Evolutionary conservation across 2,113 vertebrate genomes (phyloP).

Genomic region (Cromileptes altivelis): DNA sequence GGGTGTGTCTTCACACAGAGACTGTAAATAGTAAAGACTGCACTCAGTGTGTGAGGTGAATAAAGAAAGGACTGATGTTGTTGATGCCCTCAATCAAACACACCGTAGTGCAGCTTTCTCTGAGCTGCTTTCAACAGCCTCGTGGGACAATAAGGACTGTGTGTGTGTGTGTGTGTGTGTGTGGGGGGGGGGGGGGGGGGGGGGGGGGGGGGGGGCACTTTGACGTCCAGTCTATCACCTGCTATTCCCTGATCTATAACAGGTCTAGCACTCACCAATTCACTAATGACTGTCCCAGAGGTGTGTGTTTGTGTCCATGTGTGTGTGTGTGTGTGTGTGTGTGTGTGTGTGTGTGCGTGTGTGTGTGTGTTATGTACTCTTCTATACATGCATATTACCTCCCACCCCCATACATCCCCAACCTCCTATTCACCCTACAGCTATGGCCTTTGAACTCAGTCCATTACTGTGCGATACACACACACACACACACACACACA

Average conservation of each 20-base stretch:
- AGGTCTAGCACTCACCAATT: conserved; percentile 34
- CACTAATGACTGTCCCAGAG: conserved; percentile 49
- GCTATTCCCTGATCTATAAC: conserved; percentile 41
- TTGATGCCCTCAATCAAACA: conserved; percentile 25
- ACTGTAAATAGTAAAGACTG: neutral
- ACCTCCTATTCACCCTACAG: conserved; percentile 16
- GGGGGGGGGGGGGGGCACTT: neutral
- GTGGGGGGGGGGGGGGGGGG: fast-evolving
- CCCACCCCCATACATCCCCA: neutral
- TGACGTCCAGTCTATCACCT: conserved; percentile 62
- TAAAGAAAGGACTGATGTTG: conserved; percentile 26
- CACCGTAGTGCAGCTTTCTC: conserved; percentile 3
- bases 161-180: conserved; percentile 13
- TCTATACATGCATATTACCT: conserved; percentile 15
- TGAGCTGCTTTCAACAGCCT: conserved; percentile 36
- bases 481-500: neutral
- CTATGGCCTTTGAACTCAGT: conserved; percentile 46
- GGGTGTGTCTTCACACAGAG: neutral
- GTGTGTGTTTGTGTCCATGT: conserved; percentile 1
- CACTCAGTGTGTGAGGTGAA: conserved; percentile 27
- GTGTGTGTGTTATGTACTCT: neutral
- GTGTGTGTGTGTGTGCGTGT: neutral
- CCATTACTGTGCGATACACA: conserved; percentile 11
- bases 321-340: neutral
- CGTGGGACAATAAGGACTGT: conserved; percentile 21